Evolutionary conservation across 2,797 vertebrate species (phyloP).

Genomic region (Enteromius mattozi): DNA sequence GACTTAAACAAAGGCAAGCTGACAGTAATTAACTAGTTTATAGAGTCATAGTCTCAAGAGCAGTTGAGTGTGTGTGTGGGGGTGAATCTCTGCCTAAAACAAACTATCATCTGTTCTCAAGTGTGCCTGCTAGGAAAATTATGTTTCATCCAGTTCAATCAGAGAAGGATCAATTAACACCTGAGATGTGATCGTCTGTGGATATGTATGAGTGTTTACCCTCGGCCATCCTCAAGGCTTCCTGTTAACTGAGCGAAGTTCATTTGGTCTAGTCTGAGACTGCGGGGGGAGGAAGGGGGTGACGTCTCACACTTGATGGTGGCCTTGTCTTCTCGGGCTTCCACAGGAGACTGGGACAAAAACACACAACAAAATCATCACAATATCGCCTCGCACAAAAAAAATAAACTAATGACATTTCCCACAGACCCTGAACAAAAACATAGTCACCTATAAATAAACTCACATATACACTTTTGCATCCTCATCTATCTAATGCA

Average conservation of each 20-base stretch:
- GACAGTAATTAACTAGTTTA: conserved; percentile 39
- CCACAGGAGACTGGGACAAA: conserved; percentile 88
- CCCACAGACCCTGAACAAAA: neutral
- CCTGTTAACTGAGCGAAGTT: conserved; percentile 88
- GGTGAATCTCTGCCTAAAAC: conserved; percentile 21
- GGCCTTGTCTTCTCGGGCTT: conserved; percentile 93
- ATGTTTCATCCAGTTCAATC: conserved; percentile 34
- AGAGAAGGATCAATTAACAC: conserved; percentile 21
- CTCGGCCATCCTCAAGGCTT: conserved; percentile 92
- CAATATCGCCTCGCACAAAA: neutral
- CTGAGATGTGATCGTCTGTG: neutral
- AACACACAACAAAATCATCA: conserved; percentile 19
- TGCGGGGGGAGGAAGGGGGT: conserved; percentile 92
- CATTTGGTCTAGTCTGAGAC: conserved; percentile 88
- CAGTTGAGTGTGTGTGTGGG: conserved; percentile 21
- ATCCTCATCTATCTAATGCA: neutral
- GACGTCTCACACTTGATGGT: conserved; percentile 98
- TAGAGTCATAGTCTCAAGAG: conserved; percentile 27
- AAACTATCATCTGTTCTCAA: conserved; percentile 23
- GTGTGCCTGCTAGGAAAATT: conserved; percentile 24
- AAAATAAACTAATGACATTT: neutral
- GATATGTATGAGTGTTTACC: conserved; percentile 73
- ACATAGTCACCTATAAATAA: neutral
- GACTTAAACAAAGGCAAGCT: conserved; percentile 21
- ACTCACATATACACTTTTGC: neutral